Evolutionary conservation across 2,113 vertebrate genomes (phyloP).

Genomic region (Lasiurus cinereus): DNA sequence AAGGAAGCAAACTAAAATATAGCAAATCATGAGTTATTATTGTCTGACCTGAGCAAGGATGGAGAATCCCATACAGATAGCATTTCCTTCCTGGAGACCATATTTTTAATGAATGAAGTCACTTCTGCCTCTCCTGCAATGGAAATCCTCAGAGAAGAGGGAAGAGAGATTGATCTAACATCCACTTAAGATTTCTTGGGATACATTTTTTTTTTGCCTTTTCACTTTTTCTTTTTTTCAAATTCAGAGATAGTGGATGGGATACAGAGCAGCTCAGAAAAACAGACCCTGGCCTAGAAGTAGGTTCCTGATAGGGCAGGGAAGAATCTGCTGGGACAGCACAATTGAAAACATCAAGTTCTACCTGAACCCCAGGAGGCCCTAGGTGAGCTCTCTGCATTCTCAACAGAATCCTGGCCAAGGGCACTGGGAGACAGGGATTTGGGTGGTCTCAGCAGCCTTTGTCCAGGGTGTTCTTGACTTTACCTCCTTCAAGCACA

Average conservation of each 20-base stretch:
- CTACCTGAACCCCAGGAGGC: not conserved
- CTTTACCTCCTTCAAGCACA: not conserved
- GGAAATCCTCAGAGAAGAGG: not conserved
- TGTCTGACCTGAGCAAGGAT: not conserved
- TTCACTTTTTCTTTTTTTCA: not conserved
- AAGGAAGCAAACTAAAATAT: not conserved
- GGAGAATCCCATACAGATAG: not conserved
- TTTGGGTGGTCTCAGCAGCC: not conserved
- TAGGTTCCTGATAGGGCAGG: not conserved
- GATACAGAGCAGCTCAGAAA: not conserved
- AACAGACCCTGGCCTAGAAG: not conserved
- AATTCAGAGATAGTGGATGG: not conserved
- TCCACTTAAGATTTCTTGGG: not conserved
- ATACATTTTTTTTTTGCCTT: not conserved
- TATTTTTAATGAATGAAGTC: slow-evolving; percentile 62
- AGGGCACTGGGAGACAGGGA: not conserved
- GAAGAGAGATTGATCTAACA: not conserved
- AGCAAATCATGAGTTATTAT: not conserved
- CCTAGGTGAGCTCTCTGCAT: not conserved
- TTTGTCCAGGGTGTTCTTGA: not conserved
- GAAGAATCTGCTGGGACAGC: not conserved
- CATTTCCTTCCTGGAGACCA: slow-evolving; percentile 24
- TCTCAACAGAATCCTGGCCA: not conserved
- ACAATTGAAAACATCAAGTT: not conserved
- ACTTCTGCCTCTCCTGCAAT: not conserved